Evolutionary conservation across 2,113 vertebrate genomes (phyloP).

Genomic region (Lycaon pictus): DNA sequence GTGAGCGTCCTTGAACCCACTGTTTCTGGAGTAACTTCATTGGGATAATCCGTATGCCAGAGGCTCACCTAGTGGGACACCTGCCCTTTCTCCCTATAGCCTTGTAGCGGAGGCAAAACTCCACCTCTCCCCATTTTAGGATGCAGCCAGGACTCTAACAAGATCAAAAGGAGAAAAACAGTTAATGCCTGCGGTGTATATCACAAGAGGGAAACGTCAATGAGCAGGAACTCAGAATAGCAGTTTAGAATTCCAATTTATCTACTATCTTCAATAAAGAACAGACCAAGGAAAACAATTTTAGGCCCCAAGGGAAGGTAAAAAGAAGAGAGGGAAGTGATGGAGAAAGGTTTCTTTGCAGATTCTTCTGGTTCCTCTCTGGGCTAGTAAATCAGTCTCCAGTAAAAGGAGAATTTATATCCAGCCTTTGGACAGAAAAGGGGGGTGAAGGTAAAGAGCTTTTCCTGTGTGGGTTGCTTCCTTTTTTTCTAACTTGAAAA

Average conservation of each 20-base stretch:
- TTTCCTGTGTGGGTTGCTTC: not conserved
- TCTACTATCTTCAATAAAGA: not conserved
- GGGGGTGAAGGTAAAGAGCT: not conserved
- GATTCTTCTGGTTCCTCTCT: not conserved
- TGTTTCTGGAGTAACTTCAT: too few species aligned
- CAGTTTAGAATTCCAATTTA: not conserved
- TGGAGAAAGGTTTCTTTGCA: not conserved
- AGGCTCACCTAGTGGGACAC: not conserved
- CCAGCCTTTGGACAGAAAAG: not conserved
- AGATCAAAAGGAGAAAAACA: not conserved
- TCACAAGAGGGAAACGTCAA: not conserved
- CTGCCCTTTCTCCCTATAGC: not conserved
- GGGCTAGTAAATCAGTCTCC: not conserved
- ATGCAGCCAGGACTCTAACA: not conserved
- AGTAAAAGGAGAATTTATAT: not conserved
- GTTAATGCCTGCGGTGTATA: not conserved
- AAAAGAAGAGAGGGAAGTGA: too few species aligned
- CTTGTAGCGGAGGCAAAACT: not conserved
- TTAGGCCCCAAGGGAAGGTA: not conserved
- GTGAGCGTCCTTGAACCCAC: not conserved
- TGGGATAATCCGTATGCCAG: not conserved
- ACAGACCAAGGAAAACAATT: not conserved
- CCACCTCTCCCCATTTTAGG: not conserved
- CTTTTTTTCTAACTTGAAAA: constrained; percentile 88
- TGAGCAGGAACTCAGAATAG: not conserved